These are phyloP conservation scores for Apostichopus parvimensis DNA, from an alignment of 35 echinoderm and acorn worm species.

Conservation along the genomic window DNA sequence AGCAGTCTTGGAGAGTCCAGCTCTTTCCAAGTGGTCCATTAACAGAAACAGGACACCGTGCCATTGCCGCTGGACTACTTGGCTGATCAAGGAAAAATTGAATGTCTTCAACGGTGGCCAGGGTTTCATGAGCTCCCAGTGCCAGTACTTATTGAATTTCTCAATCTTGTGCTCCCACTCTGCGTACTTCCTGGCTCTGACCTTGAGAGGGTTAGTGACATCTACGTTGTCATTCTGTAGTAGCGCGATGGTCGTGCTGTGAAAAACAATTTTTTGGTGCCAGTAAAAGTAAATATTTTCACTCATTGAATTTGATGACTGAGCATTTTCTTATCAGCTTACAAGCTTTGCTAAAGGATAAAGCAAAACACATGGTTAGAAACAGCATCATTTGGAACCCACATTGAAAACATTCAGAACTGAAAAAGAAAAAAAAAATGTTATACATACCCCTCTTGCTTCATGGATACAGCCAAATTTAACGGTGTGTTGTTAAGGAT, in stretches of 20 bases:
- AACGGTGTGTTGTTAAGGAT: slow-evolving; percentile 43
- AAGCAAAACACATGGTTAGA: background rate
- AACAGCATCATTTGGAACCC: background rate
- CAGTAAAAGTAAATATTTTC: no score
- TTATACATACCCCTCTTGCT: slow-evolving; percentile 48
- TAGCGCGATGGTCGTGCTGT: slow-evolving; percentile 50
- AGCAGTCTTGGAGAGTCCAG: slow-evolving; percentile 71
- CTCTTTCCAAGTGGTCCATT: slow-evolving; percentile 79
- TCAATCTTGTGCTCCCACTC: slow-evolving; percentile 55
- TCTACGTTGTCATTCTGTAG: slow-evolving; percentile 50
- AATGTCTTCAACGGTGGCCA: slow-evolving; percentile 43
- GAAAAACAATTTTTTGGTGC: background rate
- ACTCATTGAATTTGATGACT: no score
- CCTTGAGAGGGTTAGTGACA: slow-evolving; percentile 52
- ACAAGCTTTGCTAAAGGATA: background rate
- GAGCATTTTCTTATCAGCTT: no score
- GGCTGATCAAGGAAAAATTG: slow-evolving; percentile 70
- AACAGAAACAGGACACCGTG: slow-evolving; percentile 89
- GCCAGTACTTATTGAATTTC: slow-evolving; percentile 52
- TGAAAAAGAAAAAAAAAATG: background rate
- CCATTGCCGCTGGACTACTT: slow-evolving; percentile 79
- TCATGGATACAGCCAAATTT: slow-evolving; percentile 56
- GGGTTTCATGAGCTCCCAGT: slow-evolving; percentile 50
- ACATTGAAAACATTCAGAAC: no score
- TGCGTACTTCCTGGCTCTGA: slow-evolving; percentile 47